Evolutionary conservation across 2,797 vertebrate genomes (phyloP).

Genomic region (Morelia viridis): DNA sequence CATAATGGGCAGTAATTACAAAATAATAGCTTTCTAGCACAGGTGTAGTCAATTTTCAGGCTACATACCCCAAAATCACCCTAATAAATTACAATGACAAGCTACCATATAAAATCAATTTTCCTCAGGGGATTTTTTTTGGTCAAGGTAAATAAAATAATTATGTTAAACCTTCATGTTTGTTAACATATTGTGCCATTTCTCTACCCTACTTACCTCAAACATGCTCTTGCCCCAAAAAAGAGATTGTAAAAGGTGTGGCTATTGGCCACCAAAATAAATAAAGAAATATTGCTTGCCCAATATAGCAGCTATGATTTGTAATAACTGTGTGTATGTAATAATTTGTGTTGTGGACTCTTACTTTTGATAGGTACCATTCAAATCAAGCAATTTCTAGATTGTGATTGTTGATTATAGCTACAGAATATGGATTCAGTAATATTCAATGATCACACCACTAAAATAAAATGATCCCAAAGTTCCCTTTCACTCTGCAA

Average conservation of each 20-base stretch:
- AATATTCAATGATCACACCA: neutral
- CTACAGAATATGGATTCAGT: neutral
- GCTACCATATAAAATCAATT: neutral
- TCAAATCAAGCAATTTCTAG: neutral
- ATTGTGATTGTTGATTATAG: neutral
- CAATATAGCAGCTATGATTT: neutral
- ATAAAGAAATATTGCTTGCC: no score
- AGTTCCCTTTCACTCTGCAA: neutral
- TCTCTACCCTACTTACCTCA: neutral
- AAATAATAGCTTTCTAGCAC: neutral
- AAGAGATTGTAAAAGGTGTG: no score
- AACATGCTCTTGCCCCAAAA: no score
- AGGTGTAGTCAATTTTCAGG: neutral
- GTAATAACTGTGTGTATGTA: neutral
- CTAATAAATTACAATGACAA: neutral
- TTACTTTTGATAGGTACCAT: neutral
- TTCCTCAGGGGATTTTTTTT: neutral
- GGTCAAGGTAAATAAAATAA: neutral
- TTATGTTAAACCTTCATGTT: neutral
- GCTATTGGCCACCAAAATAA: no score
- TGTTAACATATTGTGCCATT: neutral
- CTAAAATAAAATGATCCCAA: neutral
- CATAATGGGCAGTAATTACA: neutral
- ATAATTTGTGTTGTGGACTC: neutral
- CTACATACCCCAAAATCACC: neutral